Evolutionary conservation across 2,113 vertebrate genomes (phyloP), one percentile per base, ranked within the genome.

Genomic region (Pithys albifrons): DNA sequence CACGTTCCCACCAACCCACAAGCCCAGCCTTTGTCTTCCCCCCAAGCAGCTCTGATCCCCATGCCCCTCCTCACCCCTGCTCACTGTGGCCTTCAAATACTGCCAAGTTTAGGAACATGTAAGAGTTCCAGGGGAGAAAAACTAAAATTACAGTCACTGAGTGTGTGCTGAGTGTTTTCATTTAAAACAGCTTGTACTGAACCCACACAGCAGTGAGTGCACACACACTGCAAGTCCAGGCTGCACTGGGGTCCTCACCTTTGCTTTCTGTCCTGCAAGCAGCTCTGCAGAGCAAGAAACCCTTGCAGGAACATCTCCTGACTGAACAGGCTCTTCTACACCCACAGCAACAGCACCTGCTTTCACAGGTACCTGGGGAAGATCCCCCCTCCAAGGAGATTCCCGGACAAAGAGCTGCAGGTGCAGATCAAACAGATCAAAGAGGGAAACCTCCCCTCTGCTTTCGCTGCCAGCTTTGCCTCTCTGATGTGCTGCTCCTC

Each of bases 11-110:
- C 9, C 66, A 87, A 58, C 54, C 81, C 29, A 89, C 78, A 95
- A 84, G 64, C 43, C 51, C 61, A 75, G 76, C 33, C 70, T 85
- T 95, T 95, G 89, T 95, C 61, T 48, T 85, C 27, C 39, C 23
- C 31, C 52, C 6, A 1, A 55, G 72, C 71, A 59, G 12, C 73
- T 8, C 70, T 71, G 82, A 59, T 58, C 80, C 72, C 55, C 0
- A 0, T 66, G 78, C 72, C 91, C 58, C 48, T 94, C 25, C 61
- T 55, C 41, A 58, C 24, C 52, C 55, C 57, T 69, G 45, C 45
- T 89, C 35, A 57, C 0, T 11, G 9, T 41, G 57, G 22, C 52
- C 61, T 23, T 82, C 69, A 71, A 76, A 17, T 29, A 22, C 33
- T 12, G 19, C 57, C 12, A 65, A 58, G 37, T 62, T 87, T 3